Percentiles rank a stretch among this genome's conserved stretches.
Conservation (phyloP, 2,888 invertebrate genomes). For the Lithodes maja region DNA sequence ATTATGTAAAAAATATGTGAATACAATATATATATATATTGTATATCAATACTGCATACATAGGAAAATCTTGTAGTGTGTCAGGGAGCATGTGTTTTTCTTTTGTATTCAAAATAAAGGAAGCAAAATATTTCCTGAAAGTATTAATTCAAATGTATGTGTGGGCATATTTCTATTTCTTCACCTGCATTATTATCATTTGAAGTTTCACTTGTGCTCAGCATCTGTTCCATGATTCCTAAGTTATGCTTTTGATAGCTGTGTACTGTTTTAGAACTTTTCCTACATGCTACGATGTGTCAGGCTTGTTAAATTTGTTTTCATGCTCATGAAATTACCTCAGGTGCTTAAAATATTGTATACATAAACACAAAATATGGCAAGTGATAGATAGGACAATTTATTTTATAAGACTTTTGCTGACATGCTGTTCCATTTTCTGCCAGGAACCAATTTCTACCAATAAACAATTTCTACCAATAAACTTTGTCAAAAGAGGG, state of each 20-base stretch:
- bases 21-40: too few relatives aligned
- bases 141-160: not conserved
- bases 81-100: slow-evolving; percentile 8
- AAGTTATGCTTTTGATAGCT: not conserved
- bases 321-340: not conserved
- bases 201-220: not conserved
- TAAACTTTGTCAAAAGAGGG: too few relatives aligned
- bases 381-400: not conserved
- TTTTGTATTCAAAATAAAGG: slow-evolving; percentile 1
- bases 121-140: slow-evolving; percentile 1
- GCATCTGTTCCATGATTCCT: not conserved
- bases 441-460: too few relatives aligned
- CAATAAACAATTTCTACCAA: too few relatives aligned
- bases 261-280: not conserved
- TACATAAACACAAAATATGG: not conserved
- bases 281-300: not conserved
- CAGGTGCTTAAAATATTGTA: not conserved
- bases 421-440: too few relatives aligned
- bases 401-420: not conserved
- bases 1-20: too few relatives aligned
- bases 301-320: not conserved
- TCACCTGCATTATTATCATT: not conserved
- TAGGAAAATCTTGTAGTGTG: not conserved
- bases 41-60: not conserved
- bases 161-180: not conserved